These are phyloP conservation scores for Aphaenogaster rudis DNA, from an alignment of 1,140 invertebrate genomes.

Conservation along the genomic window DNA sequence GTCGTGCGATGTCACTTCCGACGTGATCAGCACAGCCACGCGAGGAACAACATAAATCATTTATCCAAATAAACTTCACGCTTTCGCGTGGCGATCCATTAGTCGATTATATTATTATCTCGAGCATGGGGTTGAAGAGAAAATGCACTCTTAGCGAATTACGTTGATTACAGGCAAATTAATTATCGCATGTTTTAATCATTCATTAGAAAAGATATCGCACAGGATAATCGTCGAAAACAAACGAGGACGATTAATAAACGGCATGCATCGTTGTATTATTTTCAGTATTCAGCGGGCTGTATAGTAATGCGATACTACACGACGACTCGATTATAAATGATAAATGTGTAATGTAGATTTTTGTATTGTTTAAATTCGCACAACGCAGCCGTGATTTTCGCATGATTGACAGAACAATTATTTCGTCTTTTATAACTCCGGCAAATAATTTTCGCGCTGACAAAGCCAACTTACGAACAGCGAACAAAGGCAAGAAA, in stretches of 20 bases:
- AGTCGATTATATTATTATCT: slow-evolving; percentile 48
- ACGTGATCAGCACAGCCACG: slow-evolving; percentile 12
- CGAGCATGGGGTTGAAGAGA: background rate
- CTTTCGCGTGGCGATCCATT: slow-evolving; percentile 32
- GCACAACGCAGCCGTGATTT: background rate
- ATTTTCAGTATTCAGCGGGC: slow-evolving; percentile 30
- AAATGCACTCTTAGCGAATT: slow-evolving; percentile 27
- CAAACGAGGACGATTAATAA: slow-evolving; percentile 8
- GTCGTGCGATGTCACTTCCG: slow-evolving; percentile 19
- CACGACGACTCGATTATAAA: background rate
- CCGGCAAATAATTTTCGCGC: slow-evolving; percentile 18
- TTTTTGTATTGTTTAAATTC: slow-evolving; percentile 4
- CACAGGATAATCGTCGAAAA: slow-evolving; percentile 21
- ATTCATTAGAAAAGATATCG: slow-evolving; percentile 26
- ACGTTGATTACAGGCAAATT: slow-evolving; percentile 33
- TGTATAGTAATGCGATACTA: slow-evolving; percentile 4
- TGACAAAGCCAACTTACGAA: slow-evolving; percentile 34
- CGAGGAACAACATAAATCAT: slow-evolving; percentile 46
- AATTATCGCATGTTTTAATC: slow-evolving; percentile 45
- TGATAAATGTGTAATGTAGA: slow-evolving; percentile 19
- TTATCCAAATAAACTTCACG: slow-evolving; percentile 50
- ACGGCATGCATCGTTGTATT: background rate
- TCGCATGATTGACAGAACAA: slow-evolving; percentile 38
- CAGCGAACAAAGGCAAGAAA: slow-evolving; percentile 26
- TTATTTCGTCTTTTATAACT: slow-evolving; percentile 46